phyloP scores from a whole-genome alignment of 2,113 vertebrate genomes.

The Syrmaticus mikado region DNA sequence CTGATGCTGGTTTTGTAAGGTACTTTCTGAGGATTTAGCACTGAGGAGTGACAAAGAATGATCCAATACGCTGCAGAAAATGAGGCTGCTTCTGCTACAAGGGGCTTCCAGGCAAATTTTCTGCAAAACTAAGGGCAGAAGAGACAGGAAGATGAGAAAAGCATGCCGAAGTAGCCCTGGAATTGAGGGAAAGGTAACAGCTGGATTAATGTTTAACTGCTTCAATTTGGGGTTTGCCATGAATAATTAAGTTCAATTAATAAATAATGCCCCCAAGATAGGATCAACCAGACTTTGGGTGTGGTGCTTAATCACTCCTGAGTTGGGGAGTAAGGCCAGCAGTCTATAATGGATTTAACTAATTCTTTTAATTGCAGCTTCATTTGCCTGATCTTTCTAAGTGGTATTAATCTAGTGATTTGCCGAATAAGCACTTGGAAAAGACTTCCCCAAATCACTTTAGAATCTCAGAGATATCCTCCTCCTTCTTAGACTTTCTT shows the following conservation, averaged over 20 bases:
- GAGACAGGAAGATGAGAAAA: background rate
- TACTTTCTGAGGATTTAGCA: background rate
- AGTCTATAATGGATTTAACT: conserved; percentile 72
- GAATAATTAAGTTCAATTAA: conserved; percentile 70
- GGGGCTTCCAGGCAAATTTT: background rate
- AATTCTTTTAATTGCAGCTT: conserved; percentile 73
- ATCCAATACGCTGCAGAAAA: accelerated
- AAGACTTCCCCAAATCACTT: conserved; percentile 62
- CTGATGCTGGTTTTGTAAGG: background rate
- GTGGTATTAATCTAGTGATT: conserved; percentile 70
- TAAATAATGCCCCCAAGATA: conserved; percentile 72
- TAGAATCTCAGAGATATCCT: conserved; percentile 52
- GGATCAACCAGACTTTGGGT: conserved; percentile 68
- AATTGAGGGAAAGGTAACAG: conserved; percentile 62
- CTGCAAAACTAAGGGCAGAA: background rate
- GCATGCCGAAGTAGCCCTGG: background rate
- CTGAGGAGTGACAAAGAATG: background rate
- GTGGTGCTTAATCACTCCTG: conserved; percentile 72
- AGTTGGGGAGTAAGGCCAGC: conserved; percentile 68
- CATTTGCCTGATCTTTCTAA: conserved; percentile 75
- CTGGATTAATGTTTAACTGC: conserved; percentile 52
- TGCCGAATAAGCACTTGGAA: conserved; percentile 74
- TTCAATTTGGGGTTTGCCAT: conserved; percentile 65
- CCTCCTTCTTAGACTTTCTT: background rate
- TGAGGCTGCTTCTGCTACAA: background rate